Evolutionary conservation across 1,140 invertebrate genomes (phyloP).

Genomic region (Drosophila murphyi): DNA sequence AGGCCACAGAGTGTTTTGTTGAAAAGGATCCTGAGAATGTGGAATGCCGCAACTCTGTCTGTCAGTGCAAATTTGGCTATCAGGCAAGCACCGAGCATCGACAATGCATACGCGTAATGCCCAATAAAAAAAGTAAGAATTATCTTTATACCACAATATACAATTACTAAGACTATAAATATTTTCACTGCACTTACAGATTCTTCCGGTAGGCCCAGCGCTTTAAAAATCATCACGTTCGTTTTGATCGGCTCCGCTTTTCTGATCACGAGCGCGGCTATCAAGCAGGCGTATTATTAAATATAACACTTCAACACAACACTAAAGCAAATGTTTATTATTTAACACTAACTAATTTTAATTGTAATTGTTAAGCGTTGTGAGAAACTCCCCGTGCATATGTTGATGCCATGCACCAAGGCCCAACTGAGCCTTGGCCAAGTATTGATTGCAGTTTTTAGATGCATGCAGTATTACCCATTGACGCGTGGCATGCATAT

Average conservation of each 20-base stretch:
- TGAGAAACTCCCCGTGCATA: slow-evolving; percentile 44
- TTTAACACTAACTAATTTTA: slow-evolving; percentile 11
- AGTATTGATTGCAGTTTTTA: slow-evolving; percentile 26
- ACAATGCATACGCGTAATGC: slow-evolving; percentile 72
- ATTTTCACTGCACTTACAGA: slow-evolving; percentile 47
- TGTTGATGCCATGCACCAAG: slow-evolving; percentile 19
- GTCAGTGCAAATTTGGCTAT: slow-evolving; percentile 85
- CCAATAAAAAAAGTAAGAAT: slow-evolving; percentile 79
- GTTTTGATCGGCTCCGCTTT: slow-evolving; percentile 81
- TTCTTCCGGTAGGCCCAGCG: slow-evolving; percentile 84
- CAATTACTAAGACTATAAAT: too few species aligned
- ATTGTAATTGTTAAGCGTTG: slow-evolving; percentile 41
- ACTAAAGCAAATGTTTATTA: slow-evolving; percentile 17
- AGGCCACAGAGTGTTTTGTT: slow-evolving; percentile 85
- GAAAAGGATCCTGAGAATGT: slow-evolving; percentile 80
- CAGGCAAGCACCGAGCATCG: slow-evolving; percentile 78
- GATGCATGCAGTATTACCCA: slow-evolving; percentile 40
- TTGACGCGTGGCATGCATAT: slow-evolving; percentile 45
- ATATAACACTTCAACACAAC: slow-evolving; percentile 1
- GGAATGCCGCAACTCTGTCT: slow-evolving; percentile 85
- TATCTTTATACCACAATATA: background rate
- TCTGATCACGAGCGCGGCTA: slow-evolving; percentile 81
- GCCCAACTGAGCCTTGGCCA: slow-evolving; percentile 9
- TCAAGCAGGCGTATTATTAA: slow-evolving; percentile 84
- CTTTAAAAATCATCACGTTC: slow-evolving; percentile 84